These are phyloP conservation scores for Amiota mariae DNA, from an alignment of 2,888 invertebrate species.

Conservation along the genomic window DNA sequence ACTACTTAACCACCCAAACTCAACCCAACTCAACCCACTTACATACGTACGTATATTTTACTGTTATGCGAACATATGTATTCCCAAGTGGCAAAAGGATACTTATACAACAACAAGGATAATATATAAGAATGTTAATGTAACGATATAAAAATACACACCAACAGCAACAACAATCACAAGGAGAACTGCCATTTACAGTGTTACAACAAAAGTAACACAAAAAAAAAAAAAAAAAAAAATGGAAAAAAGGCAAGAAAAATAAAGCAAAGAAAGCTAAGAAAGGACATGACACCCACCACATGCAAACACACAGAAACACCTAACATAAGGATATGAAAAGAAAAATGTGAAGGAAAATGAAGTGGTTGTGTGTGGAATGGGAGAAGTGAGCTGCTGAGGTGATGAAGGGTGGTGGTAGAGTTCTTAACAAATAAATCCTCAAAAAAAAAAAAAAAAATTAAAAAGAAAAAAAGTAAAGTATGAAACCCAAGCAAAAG, in stretches of 20 bases:
- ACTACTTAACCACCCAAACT: neutral
- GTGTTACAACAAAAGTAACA: neutral
- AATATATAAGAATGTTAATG: conserved; percentile 28
- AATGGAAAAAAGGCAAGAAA: neutral
- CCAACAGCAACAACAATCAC: neutral
- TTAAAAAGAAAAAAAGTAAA: neutral
- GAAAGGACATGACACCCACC: neutral
- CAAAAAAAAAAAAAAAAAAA: no score
- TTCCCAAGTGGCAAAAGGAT: conserved; percentile 22
- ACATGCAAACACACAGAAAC: conserved; percentile 1
- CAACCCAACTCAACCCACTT: no score
- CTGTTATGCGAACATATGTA: conserved; percentile 13
- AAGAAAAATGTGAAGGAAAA: neutral
- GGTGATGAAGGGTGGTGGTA: no score
- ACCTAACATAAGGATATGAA: neutral
- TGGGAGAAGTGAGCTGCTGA: no score
- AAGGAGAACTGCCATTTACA: neutral
- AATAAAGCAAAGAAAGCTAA: conserved; percentile 3
- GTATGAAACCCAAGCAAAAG: no score
- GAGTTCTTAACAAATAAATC: neutral
- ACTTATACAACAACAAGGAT: neutral
- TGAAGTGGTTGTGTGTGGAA: no score
- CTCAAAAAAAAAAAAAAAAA: conserved; percentile 7
- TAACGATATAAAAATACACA: conserved; percentile 25
- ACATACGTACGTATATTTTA: neutral